These are phyloP conservation scores for Eupleurogrammus muticus DNA, from an alignment of 2,797 vertebrate species.

Conservation along the genomic window DNA sequence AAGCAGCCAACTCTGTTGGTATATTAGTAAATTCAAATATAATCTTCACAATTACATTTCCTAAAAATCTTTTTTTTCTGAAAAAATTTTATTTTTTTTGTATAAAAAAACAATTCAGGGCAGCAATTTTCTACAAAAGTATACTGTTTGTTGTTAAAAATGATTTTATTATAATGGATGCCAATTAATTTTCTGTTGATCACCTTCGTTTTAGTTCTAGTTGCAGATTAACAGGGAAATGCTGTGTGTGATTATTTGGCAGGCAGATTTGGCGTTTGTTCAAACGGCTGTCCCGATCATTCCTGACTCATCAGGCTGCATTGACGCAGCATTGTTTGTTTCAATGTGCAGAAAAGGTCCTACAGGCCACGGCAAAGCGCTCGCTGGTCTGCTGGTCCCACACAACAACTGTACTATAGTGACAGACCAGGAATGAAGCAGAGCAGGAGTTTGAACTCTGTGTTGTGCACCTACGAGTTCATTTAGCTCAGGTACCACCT, in stretches of 20 bases:
- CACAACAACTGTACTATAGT: conserved; percentile 23
- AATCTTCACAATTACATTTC: too few relatives aligned
- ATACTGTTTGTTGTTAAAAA: too few relatives aligned
- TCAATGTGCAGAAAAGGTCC: conserved; percentile 29
- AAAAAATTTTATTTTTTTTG: too few relatives aligned
- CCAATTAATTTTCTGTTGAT: background rate
- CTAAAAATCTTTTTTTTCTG: too few relatives aligned
- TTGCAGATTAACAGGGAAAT: conserved; percentile 12
- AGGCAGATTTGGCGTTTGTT: conserved; percentile 57
- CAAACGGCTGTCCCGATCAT: conserved; percentile 43
- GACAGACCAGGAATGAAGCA: conserved; percentile 1
- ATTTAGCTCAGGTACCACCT: conserved; percentile 41
- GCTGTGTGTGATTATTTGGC: conserved; percentile 29
- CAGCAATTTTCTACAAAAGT: too few relatives aligned
- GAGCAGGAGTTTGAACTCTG: conserved; percentile 23
- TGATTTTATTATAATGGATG: background rate
- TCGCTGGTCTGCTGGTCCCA: conserved; percentile 3
- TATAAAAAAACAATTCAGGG: too few relatives aligned
- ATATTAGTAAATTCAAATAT: background rate
- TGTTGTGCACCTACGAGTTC: conserved; percentile 33
- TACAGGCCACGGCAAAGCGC: conserved; percentile 34
- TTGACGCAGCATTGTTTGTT: conserved; percentile 70
- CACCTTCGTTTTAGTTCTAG: background rate
- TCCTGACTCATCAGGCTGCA: conserved; percentile 60
- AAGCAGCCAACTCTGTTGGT: background rate